Base-by-base conservation (phyloP, 2,888 invertebrate genomes). In the Malacosoma neustria region DNA sequence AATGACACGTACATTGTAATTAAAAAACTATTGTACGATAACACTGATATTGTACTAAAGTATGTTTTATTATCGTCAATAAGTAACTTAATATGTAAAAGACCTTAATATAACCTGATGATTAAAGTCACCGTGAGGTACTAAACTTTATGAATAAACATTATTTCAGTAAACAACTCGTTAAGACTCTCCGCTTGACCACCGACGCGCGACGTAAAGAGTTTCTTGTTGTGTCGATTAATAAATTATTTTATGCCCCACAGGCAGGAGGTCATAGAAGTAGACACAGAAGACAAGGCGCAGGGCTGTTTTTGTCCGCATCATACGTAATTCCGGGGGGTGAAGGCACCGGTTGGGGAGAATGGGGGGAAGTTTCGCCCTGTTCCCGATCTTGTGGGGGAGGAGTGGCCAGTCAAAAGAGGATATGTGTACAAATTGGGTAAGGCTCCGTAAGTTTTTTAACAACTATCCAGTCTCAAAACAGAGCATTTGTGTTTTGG, bases 311-410 rank as follows among this genome's bases (percentile, higher is more conserved):
- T 71, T 85, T 92, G 41, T 88, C 93, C n/a, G 89, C 88, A 34
- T 92, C 90, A 51, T 93, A 88, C 62, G 89, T 94, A 43, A 81
- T 90, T 43, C 93, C 93, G 15, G 91, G 88, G 12, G 91, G 91
- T 3, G 91, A 90, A 48, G 90, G 89, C 5, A 87, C 88, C 35
- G 86, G 88, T 6, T 96, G 96, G 96, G 90, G 92, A 3, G 91
- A 92, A 5, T 97, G 97, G 96, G 92, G 93, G 7, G 87, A 90
- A 31, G 92, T 93, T 35, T 91, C 93, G 14, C 88, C 92, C 37
- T 99, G 98, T 76, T 96, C 97, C 3, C 88, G 96, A 45, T 90
- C 94, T 12, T 99, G 98, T 66, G 98, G 98, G 0, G 95, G 96
- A 9, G 98, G 98, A 36, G 96, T 98, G 13, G 91, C 95, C 45